Base-by-base conservation (phyloP, 2,797 vertebrate genomes). In the Chelon labrosus region DNA sequence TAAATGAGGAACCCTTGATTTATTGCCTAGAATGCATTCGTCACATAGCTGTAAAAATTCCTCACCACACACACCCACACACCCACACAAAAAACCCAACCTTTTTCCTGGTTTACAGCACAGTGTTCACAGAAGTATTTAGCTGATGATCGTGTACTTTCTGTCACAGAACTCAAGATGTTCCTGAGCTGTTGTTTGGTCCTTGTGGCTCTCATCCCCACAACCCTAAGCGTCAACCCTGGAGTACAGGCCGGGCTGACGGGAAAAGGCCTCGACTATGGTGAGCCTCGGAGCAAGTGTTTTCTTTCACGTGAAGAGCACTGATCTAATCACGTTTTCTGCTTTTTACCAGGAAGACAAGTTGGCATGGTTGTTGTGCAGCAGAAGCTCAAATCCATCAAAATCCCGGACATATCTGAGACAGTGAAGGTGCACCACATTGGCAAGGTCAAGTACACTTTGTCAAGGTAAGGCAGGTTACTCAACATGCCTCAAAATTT, bases 211-310 rank as follows among this genome's bases (percentile, higher is more conserved):
- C 57, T 94, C 5, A 44, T 83, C 31, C 75, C 86, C 1, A 0
- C 75, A 25, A 64, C 89, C 47, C 73, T 65, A 10, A 62, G 85
- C 65, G 58, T 10, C 49, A 87, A 91, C 16, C 86, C 95, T 12
- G 95, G 94, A 4, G 90, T 95, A 3, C 88, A 92, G 66, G 88
- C 92, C 75, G 91, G 75, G 75, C 65, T 95, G 11, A 94, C 94
- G n/a, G 54, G 88, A 57, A 94, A 94, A 60, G 94, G 93, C 41
- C 75, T 95, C 47, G 93, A 95, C 44, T 95, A 95, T 73, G 93
- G 95, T 96, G 79, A 66, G 46, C 44, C 39, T 22, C 35, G 19
- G 13, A 35, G 31, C 12, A 42, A 42, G 41, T 42, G 14, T 42
- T 5, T 16, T 44, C 13, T 44, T 44, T 42, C 41, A 42, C 3